Evolutionary conservation across 2,797 vertebrate species (phyloP), one percentile per base, ranked within the genome.

Genomic region (Liparis tanakae): DNA sequence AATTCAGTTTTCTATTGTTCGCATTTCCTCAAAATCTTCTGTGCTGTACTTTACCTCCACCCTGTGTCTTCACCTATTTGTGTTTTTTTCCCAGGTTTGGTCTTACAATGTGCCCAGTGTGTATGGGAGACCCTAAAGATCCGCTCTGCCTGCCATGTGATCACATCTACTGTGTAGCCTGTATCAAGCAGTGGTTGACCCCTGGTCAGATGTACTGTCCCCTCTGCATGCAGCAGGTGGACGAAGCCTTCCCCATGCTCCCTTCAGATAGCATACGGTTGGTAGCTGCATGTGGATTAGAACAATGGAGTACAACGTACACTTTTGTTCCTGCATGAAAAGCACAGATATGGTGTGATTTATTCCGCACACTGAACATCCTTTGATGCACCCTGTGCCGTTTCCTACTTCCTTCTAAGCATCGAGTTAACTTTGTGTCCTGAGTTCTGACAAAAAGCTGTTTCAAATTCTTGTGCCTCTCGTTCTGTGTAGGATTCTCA

Each of bases 121-220:
- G 98, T 82, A 88, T 95, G 61, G 87, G 86, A 39, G 96, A 99
- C 51, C 94, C 93, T 0, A 86, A 78, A 17, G 93, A 97, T 13
- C 98, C 98, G 0, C 83, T 97, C 14, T 91, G 84, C 82, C 93
- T 99, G 73, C 94, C 94, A 2, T 99, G 98, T 84, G 69, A 76
- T 5, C 97, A 99, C 1, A 86, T 96, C 46, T 97, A 89, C 88
- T 99, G 98, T 80, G 76, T 93, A 59, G 53, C 6, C 59, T 99
- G 98, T 77, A 92, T 97, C 83, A 91, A 55, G 51, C 17, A 1
- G 20, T 97, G 96, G 92, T 83, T 99, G 22, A 0, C 6, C 7
- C 84, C 91, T 0, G 93, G 95, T 10, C 95, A 97, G 85, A 97
- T 95, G 95, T 75, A 53, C 6, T 99, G 98, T 84, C 96, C 97